Evolutionary conservation across 2,113 vertebrate genomes (phyloP), one percentile per base, ranked within the genome.

Genomic region (Leptobrachium leishanense): DNA sequence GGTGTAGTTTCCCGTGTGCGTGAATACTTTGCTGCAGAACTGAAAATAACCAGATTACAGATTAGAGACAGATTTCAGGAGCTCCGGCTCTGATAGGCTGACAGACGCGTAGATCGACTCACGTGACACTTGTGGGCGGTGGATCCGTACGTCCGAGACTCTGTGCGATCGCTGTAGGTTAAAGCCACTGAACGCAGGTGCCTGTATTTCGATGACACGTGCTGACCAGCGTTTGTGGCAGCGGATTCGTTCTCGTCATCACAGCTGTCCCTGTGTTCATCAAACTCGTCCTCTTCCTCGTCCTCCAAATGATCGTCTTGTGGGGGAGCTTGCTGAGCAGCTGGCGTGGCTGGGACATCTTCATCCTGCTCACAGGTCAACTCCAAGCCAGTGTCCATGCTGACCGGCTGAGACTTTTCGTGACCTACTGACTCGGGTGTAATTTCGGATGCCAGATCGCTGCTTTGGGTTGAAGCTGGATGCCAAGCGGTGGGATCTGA

Each of bases 21-120:
- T 98, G 84, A 99, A 98, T 85, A 97, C 96, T 89, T 99, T 99
- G 31, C 96, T 96, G 0, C 97, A 99, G 88, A 97, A 96, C 97
- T 99, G 65, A 0, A 62, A n/a, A 46, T 46, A 8, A 46, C 3
- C 44, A 46, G 3, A 46, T 46, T 5, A 46, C 44, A 5, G 3
- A 46, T 46, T 46, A 46, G 44, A 8, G 44, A 46, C 8, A 5
- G 8, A 46, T 46, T 5, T 5, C 44, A 5, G 44, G n/a, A n/a
- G 8, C 8, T 46, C 44, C 3, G 44, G 8, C 3, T 46, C 44
- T 46, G 44, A 46, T 46, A 8, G 3, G 11, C 6, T 15, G 55
- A 13, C 55, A 12, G 55, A 46, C 8, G 44, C 8, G 44, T 8
- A 46, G 44, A 12, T 0, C 3, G 7, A 42, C 92, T 92, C 85